Evolutionary conservation across 2,113 vertebrate species (phyloP), one percentile per base, ranked within the genome.

Genomic region (Manacus vitellinus): DNA sequence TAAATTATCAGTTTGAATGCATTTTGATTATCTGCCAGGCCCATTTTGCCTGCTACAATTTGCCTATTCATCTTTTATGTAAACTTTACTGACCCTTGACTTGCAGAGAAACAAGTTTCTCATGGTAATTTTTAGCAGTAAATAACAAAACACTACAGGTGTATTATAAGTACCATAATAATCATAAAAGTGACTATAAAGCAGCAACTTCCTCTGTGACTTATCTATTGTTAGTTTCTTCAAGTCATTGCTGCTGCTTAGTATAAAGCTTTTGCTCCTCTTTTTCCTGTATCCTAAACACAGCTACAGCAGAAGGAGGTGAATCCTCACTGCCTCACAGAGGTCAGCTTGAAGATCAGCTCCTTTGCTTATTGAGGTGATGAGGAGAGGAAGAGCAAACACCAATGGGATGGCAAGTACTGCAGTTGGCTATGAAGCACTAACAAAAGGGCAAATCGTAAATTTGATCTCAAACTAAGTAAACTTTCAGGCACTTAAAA

Each of bases 1-100:
- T 74, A 84, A 82, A 95, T 93, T 95, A 55, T 88, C 58, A 92
- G 43, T 74, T 86, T 88, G 95, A 96, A 85, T 80, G 83, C 19
- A 62, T 79, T 79, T 59, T 83, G 28, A 51, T 95, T 73, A 86
- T 89, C 66, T 92, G 41, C 65, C 75, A 93, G 58, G 52, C 35
- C 54, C 68, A 73, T 84, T 83, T 76, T 94, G 76, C 66, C 39
- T 56, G 25, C n/a, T 75, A 37, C 39, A 93, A 47, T 94, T 96
- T 88, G 71, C 13, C 31, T 88, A 6, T 71, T 92, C 43, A 72
- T 67, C 93, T 96, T 96, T 93, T 16, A 65, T 96, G 46, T 56
- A 91, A 92, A 79, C 10, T 31, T 85, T 79, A n/a, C 39, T 76
- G 66, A 80, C 65, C 56, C 19, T 93, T 86, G 72, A 81, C 59